phyloP scores from a whole-genome alignment of 2,888 invertebrate species.

The Harpalus rufipes region DNA sequence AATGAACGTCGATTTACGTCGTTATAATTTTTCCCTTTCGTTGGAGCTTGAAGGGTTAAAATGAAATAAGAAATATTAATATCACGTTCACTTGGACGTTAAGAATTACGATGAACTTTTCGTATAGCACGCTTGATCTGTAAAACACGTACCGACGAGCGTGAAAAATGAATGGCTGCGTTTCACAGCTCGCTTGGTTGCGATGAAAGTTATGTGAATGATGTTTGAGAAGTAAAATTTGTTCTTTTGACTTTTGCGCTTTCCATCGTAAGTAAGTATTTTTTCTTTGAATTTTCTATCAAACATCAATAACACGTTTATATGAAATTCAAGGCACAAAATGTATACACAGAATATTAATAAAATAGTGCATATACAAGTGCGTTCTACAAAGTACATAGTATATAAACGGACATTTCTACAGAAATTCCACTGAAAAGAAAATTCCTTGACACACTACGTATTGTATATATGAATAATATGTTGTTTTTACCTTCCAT shows the following conservation, averaged over 20 bases:
- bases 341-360: background rate
- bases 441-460: too few relatives aligned
- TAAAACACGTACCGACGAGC: conserved; percentile 43
- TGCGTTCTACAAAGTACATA: background rate
- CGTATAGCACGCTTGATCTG: conserved; percentile 30
- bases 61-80: background rate
- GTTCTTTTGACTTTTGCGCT: conserved; percentile 16
- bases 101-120: conserved; percentile 20
- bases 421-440: background rate
- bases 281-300: conserved; percentile 9
- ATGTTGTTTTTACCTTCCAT: too few relatives aligned
- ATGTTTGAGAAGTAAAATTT: conserved; percentile 17
- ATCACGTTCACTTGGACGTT: conserved; percentile 4
- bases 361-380: background rate
- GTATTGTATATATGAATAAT: too few relatives aligned
- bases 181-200: conserved; percentile 16
- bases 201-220: conserved; percentile 16
- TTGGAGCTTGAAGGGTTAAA: background rate
- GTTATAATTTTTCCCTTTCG: background rate
- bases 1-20: background rate
- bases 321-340: background rate
- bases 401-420: background rate
- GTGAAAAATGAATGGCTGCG: conserved; percentile 38
- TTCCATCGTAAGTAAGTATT: background rate
- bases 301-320: conserved; percentile 13